These are phyloP conservation scores for Tylochromis polylepis DNA, from an alignment of 2,113 vertebrate species.

Conservation along the genomic window DNA sequence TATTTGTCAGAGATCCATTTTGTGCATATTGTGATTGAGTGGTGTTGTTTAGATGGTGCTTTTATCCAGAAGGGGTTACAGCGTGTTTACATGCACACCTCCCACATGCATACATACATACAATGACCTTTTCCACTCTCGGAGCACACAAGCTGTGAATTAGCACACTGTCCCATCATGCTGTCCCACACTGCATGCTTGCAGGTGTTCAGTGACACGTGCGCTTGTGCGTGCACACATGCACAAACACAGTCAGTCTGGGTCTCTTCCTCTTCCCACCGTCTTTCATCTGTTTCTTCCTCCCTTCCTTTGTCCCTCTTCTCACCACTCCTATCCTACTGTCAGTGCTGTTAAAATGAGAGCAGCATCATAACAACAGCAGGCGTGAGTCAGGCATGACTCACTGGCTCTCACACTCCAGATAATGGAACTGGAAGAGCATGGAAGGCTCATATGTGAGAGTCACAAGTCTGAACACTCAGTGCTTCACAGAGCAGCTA, in stretches of 20 bases:
- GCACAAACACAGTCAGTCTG: background rate
- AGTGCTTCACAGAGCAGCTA: background rate
- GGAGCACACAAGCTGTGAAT: constrained; percentile 17
- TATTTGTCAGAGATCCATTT: background rate
- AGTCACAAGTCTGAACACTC: constrained; percentile 33
- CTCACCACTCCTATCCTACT: background rate
- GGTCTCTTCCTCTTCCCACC: background rate
- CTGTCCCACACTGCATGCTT: background rate
- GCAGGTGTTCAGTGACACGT: constrained; percentile 3
- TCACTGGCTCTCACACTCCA: constrained; percentile 51
- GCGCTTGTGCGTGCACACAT: background rate
- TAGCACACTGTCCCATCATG: background rate
- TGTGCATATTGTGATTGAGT: background rate
- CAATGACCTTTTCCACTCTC: constrained; percentile 25
- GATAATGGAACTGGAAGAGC: constrained; percentile 33
- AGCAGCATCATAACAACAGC: constrained; percentile 35
- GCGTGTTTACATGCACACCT: constrained; percentile 43
- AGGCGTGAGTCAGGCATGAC: constrained; percentile 60
- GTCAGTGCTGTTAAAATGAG: background rate
- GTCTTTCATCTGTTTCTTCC: background rate
- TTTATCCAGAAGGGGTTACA: background rate
- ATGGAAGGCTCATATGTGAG: constrained; percentile 31
- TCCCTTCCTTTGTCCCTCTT: background rate
- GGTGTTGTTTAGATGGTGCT: background rate
- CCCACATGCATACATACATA: constrained; percentile 27